Conservation (phyloP, 2,113 vertebrate genomes). For the Takifugu bimaculatus region DNA sequence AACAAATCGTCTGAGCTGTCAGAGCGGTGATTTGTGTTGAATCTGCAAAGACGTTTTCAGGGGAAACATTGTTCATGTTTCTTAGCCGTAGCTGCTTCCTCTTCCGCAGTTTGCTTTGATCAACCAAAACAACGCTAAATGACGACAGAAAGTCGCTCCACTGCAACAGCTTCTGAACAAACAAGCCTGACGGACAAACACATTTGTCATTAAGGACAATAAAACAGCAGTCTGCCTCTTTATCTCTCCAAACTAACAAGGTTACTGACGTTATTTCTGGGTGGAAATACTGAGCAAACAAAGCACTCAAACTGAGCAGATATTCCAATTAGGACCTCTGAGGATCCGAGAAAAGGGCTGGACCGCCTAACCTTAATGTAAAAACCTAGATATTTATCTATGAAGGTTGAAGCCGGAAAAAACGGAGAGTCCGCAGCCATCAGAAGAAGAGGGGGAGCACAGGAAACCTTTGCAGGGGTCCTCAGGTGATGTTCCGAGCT, state of each 20-base stretch:
- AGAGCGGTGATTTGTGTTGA: conserved; percentile 38
- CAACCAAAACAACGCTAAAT: not conserved
- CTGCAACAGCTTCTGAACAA: no score
- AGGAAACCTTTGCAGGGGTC: conserved; percentile 35
- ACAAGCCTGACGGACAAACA: no score
- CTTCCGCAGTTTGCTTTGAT: conserved; percentile 8
- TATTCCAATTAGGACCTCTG: no score
- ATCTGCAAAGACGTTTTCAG: conserved; percentile 27
- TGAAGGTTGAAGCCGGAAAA: not conserved
- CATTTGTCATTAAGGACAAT: not conserved
- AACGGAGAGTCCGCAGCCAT: conserved; percentile 33
- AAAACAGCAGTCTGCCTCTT: no score
- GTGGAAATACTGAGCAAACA: no score
- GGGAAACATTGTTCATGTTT: not conserved
- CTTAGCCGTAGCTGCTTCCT: not conserved
- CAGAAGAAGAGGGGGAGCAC: conserved; percentile 20
- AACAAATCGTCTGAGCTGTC: conserved; percentile 23
- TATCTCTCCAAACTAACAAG: no score
- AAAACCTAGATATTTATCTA: not conserved
- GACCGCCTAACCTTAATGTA: not conserved
- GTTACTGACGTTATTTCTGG: no score
- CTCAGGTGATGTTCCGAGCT: conserved; percentile 44
- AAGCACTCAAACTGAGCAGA: no score
- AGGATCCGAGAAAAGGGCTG: no score
- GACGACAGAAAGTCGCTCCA: no score